phyloP scores from a whole-genome alignment of 1,140 invertebrate genomes.

The Penaeus vannamei region DNA sequence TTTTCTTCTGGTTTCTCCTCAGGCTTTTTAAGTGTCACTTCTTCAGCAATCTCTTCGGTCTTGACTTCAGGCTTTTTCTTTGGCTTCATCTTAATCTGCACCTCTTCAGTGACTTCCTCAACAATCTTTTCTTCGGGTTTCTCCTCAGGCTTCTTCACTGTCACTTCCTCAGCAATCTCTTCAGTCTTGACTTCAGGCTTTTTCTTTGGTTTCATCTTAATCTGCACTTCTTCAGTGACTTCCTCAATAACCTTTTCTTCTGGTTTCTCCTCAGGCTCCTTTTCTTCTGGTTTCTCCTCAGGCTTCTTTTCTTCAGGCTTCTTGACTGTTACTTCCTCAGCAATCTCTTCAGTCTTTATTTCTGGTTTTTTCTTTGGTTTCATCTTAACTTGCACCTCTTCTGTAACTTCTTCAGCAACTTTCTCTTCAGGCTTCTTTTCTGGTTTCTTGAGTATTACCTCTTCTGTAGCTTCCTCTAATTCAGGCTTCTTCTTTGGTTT shows the following conservation, averaged over 20 bases:
- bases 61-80: no score
- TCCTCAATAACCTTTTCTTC: constrained; percentile 59
- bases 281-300: constrained; percentile 37
- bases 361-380: constrained; percentile 54
- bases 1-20: constrained; percentile 41
- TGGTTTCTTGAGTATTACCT: constrained; percentile 61
- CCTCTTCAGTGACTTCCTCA: constrained; percentile 8
- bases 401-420: constrained; percentile 56
- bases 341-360: constrained; percentile 48
- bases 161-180: constrained; percentile 43
- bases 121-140: constrained; percentile 18
- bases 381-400: constrained; percentile 49
- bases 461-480: constrained; percentile 39
- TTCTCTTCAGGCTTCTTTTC: constrained; percentile 62
- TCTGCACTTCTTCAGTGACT: constrained; percentile 40
- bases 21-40: constrained; percentile 35
- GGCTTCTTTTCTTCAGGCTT: constrained; percentile 16
- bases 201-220: constrained; percentile 35
- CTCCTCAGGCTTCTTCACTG: constrained; percentile 36
- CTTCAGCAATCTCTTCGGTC: no score
- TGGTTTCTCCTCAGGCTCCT: constrained; percentile 46
- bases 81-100: no score
- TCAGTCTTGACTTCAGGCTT: constrained; percentile 38
- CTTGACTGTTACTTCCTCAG: constrained; percentile 58
- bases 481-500: constrained; percentile 46